Evolutionary conservation across 2,888 invertebrate species (phyloP).

Genomic region (Napeogenes inachia): DNA sequence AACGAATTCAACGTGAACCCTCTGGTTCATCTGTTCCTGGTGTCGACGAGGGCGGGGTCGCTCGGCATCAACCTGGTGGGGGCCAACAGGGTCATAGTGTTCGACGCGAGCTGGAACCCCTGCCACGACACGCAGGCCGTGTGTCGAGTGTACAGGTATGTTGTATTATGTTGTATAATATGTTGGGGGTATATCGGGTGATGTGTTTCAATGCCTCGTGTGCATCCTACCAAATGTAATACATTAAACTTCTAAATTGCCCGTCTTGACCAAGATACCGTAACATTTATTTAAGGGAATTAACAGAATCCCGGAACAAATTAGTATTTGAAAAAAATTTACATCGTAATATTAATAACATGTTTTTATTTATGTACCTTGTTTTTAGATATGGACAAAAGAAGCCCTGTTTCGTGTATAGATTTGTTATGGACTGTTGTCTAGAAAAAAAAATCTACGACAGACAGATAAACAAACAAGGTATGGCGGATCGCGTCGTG

Average conservation of each 20-base stretch:
- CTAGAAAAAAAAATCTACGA: conserved; percentile 99
- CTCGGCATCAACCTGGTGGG: conserved; percentile 98
- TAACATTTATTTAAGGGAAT: no score
- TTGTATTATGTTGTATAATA: no score
- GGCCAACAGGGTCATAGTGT: conserved; percentile 97
- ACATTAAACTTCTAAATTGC: no score
- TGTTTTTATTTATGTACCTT: background rate
- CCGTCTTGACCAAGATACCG: no score
- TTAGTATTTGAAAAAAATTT: no score
- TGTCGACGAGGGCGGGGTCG: conserved; percentile 97
- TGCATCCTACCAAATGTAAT: no score
- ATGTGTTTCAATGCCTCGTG: no score
- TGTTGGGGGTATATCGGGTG: no score
- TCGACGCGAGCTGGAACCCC: conserved; percentile 99
- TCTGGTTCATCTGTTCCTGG: conserved; percentile 92
- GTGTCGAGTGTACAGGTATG: conserved; percentile 90
- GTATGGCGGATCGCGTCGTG: conserved; percentile 98
- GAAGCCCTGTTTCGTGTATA: conserved; percentile 96
- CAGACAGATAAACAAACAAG: conserved; percentile 98
- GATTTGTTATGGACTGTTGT: conserved; percentile 97
- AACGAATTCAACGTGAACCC: conserved; percentile 96
- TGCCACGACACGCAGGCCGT: conserved; percentile 99
- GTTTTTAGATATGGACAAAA: conserved; percentile 89
- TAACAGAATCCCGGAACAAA: no score
- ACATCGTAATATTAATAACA: background rate